Evolutionary conservation across 2,888 invertebrate genomes (phyloP).

Genomic region (Himalopsyche tibetana): DNA sequence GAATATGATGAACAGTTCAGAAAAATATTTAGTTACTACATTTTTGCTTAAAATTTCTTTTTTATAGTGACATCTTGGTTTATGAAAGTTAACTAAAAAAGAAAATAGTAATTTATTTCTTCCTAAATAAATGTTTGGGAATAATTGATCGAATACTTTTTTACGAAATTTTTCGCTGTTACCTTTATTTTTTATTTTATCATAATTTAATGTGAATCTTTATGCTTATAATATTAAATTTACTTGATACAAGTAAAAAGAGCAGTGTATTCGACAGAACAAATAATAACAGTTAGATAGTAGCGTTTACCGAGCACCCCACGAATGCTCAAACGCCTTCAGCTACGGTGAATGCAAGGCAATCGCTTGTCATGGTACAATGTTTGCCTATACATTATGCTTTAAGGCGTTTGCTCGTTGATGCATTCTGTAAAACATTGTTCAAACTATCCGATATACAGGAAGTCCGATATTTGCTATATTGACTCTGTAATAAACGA

Average conservation of each 20-base stretch:
- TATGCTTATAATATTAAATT: too few species aligned
- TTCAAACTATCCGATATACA: not conserved
- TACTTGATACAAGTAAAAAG: not conserved
- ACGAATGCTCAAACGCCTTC: slow-evolving; percentile 49
- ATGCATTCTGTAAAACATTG: slow-evolving; percentile 6
- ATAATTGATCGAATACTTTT: too few species aligned
- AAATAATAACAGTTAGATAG: not conserved
- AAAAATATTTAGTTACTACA: too few species aligned
- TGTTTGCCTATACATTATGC: slow-evolving; percentile 51
- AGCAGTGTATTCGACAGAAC: not conserved
- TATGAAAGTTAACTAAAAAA: too few species aligned
- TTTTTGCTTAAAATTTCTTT: too few species aligned
- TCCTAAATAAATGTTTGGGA: too few species aligned
- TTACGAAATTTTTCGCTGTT: too few species aligned
- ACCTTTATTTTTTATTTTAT: too few species aligned
- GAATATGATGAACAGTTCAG: too few species aligned
- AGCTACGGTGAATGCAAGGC: slow-evolving; percentile 51
- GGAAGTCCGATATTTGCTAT: not conserved
- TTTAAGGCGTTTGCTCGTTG: slow-evolving; percentile 48
- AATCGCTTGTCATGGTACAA: slow-evolving; percentile 50
- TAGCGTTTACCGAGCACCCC: slow-evolving; percentile 4
- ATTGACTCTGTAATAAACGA: not conserved
- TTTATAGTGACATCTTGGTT: too few species aligned
- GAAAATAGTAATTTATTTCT: too few species aligned
- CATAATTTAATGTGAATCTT: too few species aligned